Evolutionary conservation across 2,888 invertebrate genomes (phyloP), one percentile per base, ranked within the genome.

Genomic region (Cryptocephalus primarius): DNA sequence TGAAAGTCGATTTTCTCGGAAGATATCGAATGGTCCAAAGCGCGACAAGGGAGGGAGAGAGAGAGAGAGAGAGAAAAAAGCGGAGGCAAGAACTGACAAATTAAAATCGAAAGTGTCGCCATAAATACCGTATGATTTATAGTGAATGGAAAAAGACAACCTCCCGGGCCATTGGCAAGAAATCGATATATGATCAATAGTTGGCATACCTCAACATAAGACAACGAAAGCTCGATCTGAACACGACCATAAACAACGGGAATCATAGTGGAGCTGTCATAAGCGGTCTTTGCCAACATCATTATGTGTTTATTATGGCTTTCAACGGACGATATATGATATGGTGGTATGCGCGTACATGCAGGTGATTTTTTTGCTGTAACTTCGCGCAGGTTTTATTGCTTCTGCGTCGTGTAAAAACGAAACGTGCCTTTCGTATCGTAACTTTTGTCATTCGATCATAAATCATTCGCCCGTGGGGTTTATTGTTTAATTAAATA

Each of bases 201-300:
- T 58, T 58, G 57, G 63, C 61, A 65, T 66, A 65, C 62, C 63
- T 62, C 61, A 63, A 60, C 62, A 62, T 64, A 62, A 65, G 64
- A 61, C 61, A 60, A 58, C 60, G 57, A 62, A 64, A 64, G 61
- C 63, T 60, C 52, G 56, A 59, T 60, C 59, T 55, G 55, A 57
- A 57, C 60, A 60, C 56, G 55, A 60, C 60, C 54, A 64, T 65
- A 65, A 65, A 64, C 63, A 65, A 65, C 61, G 54, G 52, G 59
- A 52, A 62, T 64, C 63, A 64, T 64, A 63, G 54, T 48, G 22
- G 22, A 22, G 22, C 22, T 22, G 22, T 22, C 22, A 22, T 22
- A 22, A 22, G 22, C 22, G 22, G 22, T 22, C 22, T 22, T 22
- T 22, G 47, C 45, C 45, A 49, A 48, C 33, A 45, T 54, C 54